Evolutionary conservation across 2,888 invertebrate species (phyloP).

Genomic region (Dryococelus australis): DNA sequence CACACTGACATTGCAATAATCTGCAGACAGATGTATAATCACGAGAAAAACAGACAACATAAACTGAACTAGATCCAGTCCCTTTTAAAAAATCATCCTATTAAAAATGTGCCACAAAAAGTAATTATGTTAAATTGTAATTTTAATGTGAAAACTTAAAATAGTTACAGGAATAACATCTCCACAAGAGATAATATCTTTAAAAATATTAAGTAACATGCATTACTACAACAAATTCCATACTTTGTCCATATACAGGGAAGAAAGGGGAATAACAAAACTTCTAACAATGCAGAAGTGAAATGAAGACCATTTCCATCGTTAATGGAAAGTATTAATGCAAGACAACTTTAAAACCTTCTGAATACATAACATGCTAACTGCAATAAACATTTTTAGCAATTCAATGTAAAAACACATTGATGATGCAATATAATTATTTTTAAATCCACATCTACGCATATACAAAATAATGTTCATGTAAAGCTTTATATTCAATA

Average conservation of each 20-base stretch:
- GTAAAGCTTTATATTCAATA: background rate
- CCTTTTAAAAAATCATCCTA: too few species aligned
- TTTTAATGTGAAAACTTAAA: background rate
- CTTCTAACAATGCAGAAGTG: background rate
- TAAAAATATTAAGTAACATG: background rate
- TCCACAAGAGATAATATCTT: slow-evolving; percentile 2
- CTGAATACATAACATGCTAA: background rate
- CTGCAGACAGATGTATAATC: too few species aligned
- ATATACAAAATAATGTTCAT: background rate
- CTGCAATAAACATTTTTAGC: background rate
- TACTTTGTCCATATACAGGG: background rate
- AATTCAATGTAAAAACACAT: background rate
- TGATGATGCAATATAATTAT: background rate
- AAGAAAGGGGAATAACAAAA: background rate
- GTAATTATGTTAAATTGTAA: too few species aligned
- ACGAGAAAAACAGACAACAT: too few species aligned
- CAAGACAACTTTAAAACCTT: background rate
- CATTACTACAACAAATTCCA: background rate
- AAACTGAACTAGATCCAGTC: too few species aligned
- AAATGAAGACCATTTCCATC: too few species aligned
- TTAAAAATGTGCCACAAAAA: too few species aligned
- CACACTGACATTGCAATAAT: too few species aligned
- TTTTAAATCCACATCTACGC: background rate
- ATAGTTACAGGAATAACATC: background rate
- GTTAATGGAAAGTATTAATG: too few species aligned